phyloP scores from a whole-genome alignment of 1,140 invertebrate species.

The Copidosoma floridanum region DNA sequence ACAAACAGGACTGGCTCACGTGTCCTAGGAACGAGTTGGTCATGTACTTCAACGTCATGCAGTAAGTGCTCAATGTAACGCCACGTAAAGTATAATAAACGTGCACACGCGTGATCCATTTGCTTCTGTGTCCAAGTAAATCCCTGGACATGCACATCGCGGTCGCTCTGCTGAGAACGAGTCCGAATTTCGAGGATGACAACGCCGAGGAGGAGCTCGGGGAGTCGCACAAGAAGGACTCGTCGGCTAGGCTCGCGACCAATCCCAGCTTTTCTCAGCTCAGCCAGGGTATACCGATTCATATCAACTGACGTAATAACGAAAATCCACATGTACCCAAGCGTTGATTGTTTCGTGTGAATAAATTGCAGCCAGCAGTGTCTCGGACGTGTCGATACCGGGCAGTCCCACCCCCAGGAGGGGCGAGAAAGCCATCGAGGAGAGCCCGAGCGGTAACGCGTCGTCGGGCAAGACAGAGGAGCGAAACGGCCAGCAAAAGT shows the following conservation, averaged over 20 bases:
- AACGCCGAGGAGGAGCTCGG: conserved; percentile 55
- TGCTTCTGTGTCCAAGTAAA: conserved; percentile 64
- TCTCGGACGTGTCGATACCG: conserved; percentile 64
- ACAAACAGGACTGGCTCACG: conserved; percentile 84
- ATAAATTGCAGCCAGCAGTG: conserved; percentile 61
- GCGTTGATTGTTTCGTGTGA: neutral
- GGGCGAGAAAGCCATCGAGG: conserved; percentile 51
- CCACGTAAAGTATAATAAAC: no score
- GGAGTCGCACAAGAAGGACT: conserved; percentile 29
- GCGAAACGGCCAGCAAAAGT: conserved; percentile 43
- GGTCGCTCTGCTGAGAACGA: conserved; percentile 80
- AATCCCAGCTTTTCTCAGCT: conserved; percentile 66
- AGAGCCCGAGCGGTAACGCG: conserved; percentile 42
- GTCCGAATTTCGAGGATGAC: conserved; percentile 76
- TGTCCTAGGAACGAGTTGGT: conserved; percentile 70
- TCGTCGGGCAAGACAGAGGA: conserved; percentile 32
- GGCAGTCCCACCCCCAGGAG: conserved; percentile 55
- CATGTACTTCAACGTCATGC: conserved; percentile 89
- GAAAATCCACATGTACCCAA: no score
- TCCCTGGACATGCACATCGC: conserved; percentile 90
- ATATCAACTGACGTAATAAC: no score
- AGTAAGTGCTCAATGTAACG: no score
- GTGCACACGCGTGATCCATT: no score
- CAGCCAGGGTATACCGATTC: conserved; percentile 62
- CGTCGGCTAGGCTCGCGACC: conserved; percentile 40